A percentile compares a stretch with the other conserved stretches of the same genome.
These are phyloP conservation scores for Hydrochoerus hydrochaeris DNA, from an alignment of 2,113 vertebrate genomes.

Conservation along the genomic window DNA sequence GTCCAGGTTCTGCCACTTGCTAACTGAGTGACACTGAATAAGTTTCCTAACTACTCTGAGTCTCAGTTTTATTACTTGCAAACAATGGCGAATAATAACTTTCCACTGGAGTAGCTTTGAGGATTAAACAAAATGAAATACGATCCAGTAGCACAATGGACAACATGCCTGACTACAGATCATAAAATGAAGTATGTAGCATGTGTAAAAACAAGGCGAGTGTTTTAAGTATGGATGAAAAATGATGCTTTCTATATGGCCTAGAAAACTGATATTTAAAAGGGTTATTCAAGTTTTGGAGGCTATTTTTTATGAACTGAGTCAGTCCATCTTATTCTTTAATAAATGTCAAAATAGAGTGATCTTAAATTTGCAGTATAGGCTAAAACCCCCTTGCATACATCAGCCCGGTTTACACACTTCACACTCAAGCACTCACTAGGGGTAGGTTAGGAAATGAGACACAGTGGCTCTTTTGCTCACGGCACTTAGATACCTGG, in stretches of 20 bases:
- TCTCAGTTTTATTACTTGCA: background rate
- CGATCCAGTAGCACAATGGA: background rate
- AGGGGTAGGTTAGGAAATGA: background rate
- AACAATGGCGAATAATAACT: background rate
- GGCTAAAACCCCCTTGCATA: background rate
- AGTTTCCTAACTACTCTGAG: background rate
- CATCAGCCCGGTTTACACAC: background rate
- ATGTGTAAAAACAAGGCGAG: background rate
- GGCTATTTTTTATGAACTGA: background rate
- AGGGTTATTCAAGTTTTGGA: background rate
- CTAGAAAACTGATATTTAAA: background rate
- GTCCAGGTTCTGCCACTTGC: background rate
- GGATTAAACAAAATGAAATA: background rate
- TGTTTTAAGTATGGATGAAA: background rate
- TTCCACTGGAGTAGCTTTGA: background rate
- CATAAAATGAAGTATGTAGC: background rate
- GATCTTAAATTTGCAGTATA: background rate
- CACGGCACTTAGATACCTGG: background rate
- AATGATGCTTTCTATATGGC: background rate
- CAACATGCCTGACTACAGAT: background rate
- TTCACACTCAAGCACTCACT: background rate
- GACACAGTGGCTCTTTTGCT: background rate
- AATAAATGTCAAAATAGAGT: background rate
- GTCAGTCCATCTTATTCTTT: background rate
- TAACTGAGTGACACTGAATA: background rate